Percentiles rank a stretch among this genome's conserved stretches.
Conservation (phyloP, 2,113 vertebrate species). For the Caranx ignobilis region DNA sequence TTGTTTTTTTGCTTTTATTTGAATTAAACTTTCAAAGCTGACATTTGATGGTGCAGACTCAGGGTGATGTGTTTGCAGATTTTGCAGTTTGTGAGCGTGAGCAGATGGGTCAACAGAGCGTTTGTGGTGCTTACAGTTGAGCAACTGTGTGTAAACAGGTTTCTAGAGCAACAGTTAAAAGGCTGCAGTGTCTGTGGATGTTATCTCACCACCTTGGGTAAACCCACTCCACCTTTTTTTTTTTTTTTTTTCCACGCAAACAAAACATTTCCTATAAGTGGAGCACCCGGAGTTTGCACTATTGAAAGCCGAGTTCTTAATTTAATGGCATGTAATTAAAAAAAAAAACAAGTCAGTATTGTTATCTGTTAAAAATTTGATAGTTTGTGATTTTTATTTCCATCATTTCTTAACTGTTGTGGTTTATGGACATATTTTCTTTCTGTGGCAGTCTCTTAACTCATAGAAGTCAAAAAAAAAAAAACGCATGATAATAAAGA, state of each 20-base stretch:
- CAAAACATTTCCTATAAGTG: constrained; percentile 42
- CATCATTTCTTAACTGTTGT: constrained; percentile 76
- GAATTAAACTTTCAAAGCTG: constrained; percentile 59
- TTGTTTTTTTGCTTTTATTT: constrained; percentile 50
- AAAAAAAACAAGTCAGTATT: constrained; percentile 79
- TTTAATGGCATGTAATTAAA: constrained; percentile 80
- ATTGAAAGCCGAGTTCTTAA: constrained; percentile 62
- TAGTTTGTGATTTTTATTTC: constrained; percentile 65
- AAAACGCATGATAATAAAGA: constrained; percentile 80
- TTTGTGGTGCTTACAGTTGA: constrained; percentile 64
- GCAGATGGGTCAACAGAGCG: constrained; percentile 67
- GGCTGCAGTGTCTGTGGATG: constrained; percentile 53
- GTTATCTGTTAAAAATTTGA: constrained; percentile 79
- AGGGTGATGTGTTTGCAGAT: constrained; percentile 60
- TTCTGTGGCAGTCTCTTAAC: constrained; percentile 74
- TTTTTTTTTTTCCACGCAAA: constrained; percentile 50
- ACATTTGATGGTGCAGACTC: constrained; percentile 73
- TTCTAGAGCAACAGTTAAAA: constrained; percentile 78
- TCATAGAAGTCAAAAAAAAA: constrained; percentile 75
- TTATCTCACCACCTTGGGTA: constrained; percentile 45
- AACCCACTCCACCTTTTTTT: constrained; percentile 52
- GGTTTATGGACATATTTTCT: constrained; percentile 69
- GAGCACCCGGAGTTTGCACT: constrained; percentile 77
- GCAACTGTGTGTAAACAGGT: constrained; percentile 72
- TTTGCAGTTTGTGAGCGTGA: constrained; percentile 48